A percentile compares a stretch with the other conserved stretches of the same genome.
These are phyloP conservation scores for Scytalopus superciliaris DNA, from an alignment of 2,113 vertebrate species.

Conservation along the genomic window DNA sequence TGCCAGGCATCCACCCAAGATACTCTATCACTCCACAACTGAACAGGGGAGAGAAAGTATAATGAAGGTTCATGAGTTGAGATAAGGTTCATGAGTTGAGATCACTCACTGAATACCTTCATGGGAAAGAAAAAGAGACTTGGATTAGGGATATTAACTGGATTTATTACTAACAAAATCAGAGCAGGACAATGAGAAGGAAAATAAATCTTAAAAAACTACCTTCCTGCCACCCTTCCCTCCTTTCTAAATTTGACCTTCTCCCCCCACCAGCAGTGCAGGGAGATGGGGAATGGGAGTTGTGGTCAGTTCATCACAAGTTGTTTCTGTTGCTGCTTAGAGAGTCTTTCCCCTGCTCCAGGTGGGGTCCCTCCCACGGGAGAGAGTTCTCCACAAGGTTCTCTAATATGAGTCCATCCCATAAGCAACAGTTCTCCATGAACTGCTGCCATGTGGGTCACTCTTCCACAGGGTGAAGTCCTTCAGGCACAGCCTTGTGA, in stretches of 20 bases:
- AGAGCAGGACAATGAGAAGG: background rate
- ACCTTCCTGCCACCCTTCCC: background rate
- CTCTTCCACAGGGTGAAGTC: background rate
- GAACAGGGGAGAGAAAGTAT: background rate
- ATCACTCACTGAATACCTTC: background rate
- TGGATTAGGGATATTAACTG: rapidly evolving
- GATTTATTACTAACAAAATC: background rate
- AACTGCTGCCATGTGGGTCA: background rate
- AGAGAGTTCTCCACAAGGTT: background rate
- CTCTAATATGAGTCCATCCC: background rate
- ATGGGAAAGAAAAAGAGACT: background rate
- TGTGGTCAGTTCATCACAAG: background rate
- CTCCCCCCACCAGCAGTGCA: background rate
- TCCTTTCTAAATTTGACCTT: background rate
- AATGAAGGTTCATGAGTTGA: background rate
- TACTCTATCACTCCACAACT: background rate
- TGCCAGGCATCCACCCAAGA: background rate
- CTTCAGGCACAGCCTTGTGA: background rate
- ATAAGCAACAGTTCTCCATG: rapidly evolving
- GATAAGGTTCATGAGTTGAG: background rate
- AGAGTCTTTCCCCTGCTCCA: no score
- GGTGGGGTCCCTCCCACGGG: background rate
- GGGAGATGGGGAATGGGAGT: background rate
- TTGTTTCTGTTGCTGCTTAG: background rate
- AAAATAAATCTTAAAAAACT: background rate